These are phyloP conservation scores for Thalassophryne amazonica DNA, from an alignment of 2,797 vertebrate species.

Conservation along the genomic window DNA sequence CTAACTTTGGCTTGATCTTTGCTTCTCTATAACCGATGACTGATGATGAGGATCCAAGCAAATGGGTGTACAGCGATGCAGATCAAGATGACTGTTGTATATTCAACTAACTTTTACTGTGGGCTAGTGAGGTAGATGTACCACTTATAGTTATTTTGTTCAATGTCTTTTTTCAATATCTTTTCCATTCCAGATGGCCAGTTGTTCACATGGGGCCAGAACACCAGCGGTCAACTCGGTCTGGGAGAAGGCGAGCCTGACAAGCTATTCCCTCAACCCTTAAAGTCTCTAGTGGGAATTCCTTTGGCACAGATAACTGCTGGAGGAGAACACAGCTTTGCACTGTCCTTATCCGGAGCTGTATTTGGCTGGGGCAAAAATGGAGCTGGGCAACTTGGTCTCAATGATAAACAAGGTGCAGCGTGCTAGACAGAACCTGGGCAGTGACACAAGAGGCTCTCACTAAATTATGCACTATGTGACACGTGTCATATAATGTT, in stretches of 20 bases:
- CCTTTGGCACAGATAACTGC: constrained; percentile 87
- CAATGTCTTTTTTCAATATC: neutral
- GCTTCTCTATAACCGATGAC: too few species aligned
- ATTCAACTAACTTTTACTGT: neutral
- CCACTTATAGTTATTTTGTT: neutral
- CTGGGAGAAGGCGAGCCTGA: constrained; percentile 82
- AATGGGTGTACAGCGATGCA: too few species aligned
- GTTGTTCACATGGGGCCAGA: constrained; percentile 89
- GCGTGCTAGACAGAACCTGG: neutral
- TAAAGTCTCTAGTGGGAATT: constrained; percentile 86
- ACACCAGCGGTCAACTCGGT: constrained; percentile 84
- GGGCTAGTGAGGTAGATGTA: neutral
- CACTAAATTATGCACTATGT: too few species aligned
- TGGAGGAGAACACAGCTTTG: constrained; percentile 90
- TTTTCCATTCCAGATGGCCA: constrained; percentile 77
- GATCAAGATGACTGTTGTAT: neutral
- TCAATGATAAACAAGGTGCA: constrained; percentile 87
- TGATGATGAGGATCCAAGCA: too few species aligned
- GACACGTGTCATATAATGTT: too few species aligned
- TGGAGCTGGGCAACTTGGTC: constrained; percentile 86
- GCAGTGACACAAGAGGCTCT: too few species aligned
- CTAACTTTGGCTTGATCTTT: too few species aligned
- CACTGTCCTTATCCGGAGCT: constrained; percentile 86
- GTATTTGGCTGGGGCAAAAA: constrained; percentile 92
- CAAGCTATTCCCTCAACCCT: constrained; percentile 79